These are phyloP conservation scores for Solenopsis invicta DNA, from an alignment of 1,140 invertebrate species.

Conservation along the genomic window DNA sequence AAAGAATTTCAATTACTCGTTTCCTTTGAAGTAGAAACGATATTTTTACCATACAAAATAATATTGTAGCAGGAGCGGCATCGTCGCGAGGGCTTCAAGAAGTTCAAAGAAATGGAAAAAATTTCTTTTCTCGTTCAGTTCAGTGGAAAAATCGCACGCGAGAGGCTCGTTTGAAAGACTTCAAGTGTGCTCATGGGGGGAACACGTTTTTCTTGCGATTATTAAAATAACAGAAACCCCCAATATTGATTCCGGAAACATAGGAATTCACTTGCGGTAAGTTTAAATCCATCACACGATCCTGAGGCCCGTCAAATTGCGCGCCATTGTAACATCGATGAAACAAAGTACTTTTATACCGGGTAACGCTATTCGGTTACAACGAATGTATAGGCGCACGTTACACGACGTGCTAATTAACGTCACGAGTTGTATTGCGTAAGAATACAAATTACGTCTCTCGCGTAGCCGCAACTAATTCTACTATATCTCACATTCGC, in stretches of 20 bases:
- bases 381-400: constrained; percentile 11
- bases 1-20: neutral
- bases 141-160: constrained; percentile 31
- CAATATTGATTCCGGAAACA: constrained; percentile 1
- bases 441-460: constrained; percentile 64
- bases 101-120: constrained; percentile 45
- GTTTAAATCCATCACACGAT: constrained; percentile 14
- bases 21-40: neutral
- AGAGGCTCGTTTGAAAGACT: constrained; percentile 13
- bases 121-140: constrained; percentile 31
- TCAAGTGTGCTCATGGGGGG: neutral
- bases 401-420: constrained; percentile 68
- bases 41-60: neutral
- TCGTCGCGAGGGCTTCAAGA: neutral
- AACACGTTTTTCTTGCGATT: neutral
- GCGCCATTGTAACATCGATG: neutral
- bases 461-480: constrained; percentile 53
- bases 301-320: neutral
- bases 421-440: constrained; percentile 56
- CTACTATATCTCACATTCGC: constrained; percentile 16
- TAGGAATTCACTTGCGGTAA: neutral
- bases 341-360: constrained; percentile 14
- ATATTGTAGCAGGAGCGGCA: neutral
- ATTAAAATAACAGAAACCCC: constrained; percentile 42
- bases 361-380: constrained; percentile 44